phyloP scores from a whole-genome alignment of 1,140 invertebrate species.

The Physella acuta region DNA sequence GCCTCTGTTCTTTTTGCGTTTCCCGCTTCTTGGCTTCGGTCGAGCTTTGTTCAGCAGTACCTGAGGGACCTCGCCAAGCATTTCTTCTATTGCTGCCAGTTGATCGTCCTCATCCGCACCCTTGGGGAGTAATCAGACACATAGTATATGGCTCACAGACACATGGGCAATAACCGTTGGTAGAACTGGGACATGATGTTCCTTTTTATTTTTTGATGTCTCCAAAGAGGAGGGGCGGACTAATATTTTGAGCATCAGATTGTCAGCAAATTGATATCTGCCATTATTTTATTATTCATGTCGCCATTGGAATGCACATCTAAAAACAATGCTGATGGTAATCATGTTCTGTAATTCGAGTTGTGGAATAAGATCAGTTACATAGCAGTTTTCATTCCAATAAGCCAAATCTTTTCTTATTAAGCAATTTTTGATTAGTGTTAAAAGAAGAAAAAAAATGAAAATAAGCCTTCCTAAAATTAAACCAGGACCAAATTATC shows the following conservation, averaged over 20 bases:
- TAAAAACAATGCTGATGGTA: too few relatives aligned
- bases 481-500: neutral
- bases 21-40: neutral
- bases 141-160: neutral
- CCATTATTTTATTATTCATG: neutral
- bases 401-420: too few relatives aligned
- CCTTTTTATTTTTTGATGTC: neutral
- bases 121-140: neutral
- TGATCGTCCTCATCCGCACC: constrained; percentile 10
- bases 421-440: too few relatives aligned
- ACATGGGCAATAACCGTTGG: neutral
- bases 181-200: neutral
- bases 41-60: neutral
- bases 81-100: constrained; percentile 14
- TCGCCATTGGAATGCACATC: too few relatives aligned
- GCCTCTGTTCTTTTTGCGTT: neutral
- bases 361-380: too few relatives aligned
- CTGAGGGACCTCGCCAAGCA: neutral
- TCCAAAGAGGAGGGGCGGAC: neutral
- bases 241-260: neutral
- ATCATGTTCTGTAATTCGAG: too few relatives aligned
- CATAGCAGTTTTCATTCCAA: too few relatives aligned
- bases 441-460: too few relatives aligned
- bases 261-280: neutral
- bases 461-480: neutral